Conservation (phyloP, 2,797 vertebrate genomes). For the Enteromius viviparus region DNA sequence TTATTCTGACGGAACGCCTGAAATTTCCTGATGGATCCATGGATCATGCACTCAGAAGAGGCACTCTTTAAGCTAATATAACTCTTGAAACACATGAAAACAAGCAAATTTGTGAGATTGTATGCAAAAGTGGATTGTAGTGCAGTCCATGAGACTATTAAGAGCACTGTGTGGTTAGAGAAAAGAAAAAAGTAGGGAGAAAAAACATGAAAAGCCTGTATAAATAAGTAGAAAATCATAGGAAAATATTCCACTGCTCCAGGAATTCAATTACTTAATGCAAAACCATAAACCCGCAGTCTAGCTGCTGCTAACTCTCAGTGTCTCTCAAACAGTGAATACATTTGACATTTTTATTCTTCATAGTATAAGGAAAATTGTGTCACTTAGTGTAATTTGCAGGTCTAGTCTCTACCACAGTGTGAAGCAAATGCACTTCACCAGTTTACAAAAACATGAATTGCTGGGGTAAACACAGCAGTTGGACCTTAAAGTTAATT, state of each 20-base stretch:
- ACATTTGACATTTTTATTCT: slow-evolving; percentile 27
- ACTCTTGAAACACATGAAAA: slow-evolving; percentile 24
- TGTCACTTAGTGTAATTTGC: slow-evolving; percentile 11
- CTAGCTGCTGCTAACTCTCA: slow-evolving; percentile 26
- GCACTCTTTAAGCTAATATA: slow-evolving; percentile 11
- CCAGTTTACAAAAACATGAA: slow-evolving; percentile 6
- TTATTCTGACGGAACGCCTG: neutral
- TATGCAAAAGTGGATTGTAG: neutral
- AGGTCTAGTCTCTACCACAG: neutral
- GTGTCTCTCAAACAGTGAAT: neutral
- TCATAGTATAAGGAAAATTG: neutral
- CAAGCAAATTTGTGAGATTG: slow-evolving; percentile 17
- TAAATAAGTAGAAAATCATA: slow-evolving; percentile 12
- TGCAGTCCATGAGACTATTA: slow-evolving; percentile 6
- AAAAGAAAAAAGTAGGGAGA: neutral
- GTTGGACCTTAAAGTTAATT: neutral
- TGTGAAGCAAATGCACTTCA: slow-evolving; percentile 13
- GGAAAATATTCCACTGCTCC: slow-evolving; percentile 30
- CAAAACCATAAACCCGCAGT: slow-evolving; percentile 11
- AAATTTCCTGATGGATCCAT: slow-evolving; percentile 1
- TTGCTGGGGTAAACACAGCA: slow-evolving; percentile 11
- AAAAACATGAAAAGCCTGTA: slow-evolving; percentile 7
- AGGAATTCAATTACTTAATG: slow-evolving; percentile 42
- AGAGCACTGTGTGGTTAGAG: neutral
- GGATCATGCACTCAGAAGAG: slow-evolving; percentile 11